These are phyloP conservation scores for Drosophila sordidula DNA, from an alignment of 2,888 invertebrate genomes.

Conservation along the genomic window DNA sequence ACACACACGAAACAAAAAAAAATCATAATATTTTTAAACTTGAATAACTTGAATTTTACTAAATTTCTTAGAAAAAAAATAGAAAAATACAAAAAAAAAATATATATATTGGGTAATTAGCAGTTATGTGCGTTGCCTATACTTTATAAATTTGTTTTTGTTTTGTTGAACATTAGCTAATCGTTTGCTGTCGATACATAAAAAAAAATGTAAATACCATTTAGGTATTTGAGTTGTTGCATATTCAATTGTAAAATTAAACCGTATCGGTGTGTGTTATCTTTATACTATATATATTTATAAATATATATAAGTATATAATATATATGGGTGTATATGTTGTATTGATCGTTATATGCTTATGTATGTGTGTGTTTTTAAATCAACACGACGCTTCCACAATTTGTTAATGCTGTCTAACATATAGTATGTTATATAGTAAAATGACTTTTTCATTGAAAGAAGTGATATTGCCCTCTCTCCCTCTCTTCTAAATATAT, in stretches of 20 bases:
- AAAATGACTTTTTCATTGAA: slow-evolving; percentile 61
- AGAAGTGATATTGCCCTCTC: slow-evolving; percentile 34
- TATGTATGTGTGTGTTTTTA: slow-evolving; percentile 30
- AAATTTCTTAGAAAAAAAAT: slow-evolving; percentile 48
- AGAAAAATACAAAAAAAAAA: slow-evolving; percentile 17
- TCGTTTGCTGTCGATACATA: slow-evolving; percentile 48
- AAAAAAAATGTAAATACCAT: slow-evolving; percentile 47
- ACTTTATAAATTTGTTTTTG: slow-evolving; percentile 48
- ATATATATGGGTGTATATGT: slow-evolving; percentile 8
- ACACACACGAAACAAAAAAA: slow-evolving; percentile 30
- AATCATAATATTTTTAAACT: slow-evolving; percentile 17
- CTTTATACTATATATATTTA: slow-evolving; percentile 43
- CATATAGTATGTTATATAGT: slow-evolving; percentile 39
- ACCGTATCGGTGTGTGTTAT: slow-evolving; percentile 54
- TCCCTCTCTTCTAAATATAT: slow-evolving; percentile 4
- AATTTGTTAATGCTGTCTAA: slow-evolving; percentile 24
- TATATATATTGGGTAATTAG: slow-evolving; percentile 27
- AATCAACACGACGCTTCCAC: slow-evolving; percentile 40
- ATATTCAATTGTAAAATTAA: slow-evolving; percentile 52
- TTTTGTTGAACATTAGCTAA: slow-evolving; percentile 54
- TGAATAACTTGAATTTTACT: slow-evolving; percentile 51
- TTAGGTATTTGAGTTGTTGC: slow-evolving; percentile 47
- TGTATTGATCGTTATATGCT: slow-evolving; percentile 47
- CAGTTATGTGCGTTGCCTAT: slow-evolving; percentile 61
- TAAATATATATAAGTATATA: slow-evolving; percentile 23